Evolutionary conservation across 1,140 invertebrate species (phyloP), one percentile per base, ranked within the genome.

Genomic region (Papilio machaon): DNA sequence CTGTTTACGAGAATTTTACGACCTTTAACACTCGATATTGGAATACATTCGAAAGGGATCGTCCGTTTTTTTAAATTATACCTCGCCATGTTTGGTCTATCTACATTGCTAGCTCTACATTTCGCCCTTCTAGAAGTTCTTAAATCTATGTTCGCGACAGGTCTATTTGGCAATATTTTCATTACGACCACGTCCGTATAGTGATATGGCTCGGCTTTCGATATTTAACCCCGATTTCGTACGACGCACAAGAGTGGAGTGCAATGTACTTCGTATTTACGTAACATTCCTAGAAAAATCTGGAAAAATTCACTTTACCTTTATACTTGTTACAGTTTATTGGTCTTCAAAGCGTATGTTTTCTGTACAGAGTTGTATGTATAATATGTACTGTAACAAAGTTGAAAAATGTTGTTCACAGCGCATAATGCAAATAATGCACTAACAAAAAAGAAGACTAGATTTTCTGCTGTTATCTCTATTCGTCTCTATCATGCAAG

Each of bases 1-100:
- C 93, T 94, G 84, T 64, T n/a, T 30, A 30, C 23, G 23, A 30
- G 23, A 30, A 30, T 30, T 30, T 30, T 30, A 30, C 23, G 23
- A 30, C 11, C 13, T 54, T 54, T 54, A 54, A 54, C 17, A 17
- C 17, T 54, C 17, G 5, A 54, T 1, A 54, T 54, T 0, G 52
- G 52, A 17, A 54, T n/a, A 54, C 5, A 54, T n/a, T 0, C 17
- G 15, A 54, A 54, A 5, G 4, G 49, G 17, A 17, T 58, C 0
- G 54, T 19, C 2, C n/a, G 7, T n/a, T 58, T 19, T 19, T 30
- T 30, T 30, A 1, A 30, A 30, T 30, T 58, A 19, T 8, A 8
- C 54, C 0, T 2, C 0, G 2, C n/a, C 17, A 8, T 30, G 6
- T 30, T 64, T 70, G 64, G 64, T 35, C 30, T 70, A 67, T 64